phyloP scores from a whole-genome alignment of 2,888 invertebrate species.

The Lapara coniferarum region DNA sequence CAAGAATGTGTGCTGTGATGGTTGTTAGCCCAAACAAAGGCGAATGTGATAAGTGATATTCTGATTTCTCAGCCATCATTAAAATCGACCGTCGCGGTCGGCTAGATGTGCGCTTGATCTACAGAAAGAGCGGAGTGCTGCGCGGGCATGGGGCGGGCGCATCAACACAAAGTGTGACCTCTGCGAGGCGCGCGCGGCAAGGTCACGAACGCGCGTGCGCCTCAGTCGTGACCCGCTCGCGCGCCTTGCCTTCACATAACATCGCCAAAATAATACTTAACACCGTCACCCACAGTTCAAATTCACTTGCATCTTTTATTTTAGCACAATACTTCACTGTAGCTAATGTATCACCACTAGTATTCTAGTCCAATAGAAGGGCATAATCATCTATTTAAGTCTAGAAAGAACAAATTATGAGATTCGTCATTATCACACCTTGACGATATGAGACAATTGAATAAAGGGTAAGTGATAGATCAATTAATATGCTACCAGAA shows the following conservation, averaged over 20 bases:
- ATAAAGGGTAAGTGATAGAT: constrained; percentile 4
- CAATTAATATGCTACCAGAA: background rate
- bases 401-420: constrained; percentile 13
- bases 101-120: constrained; percentile 34
- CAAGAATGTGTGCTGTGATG: no score
- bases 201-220: constrained; percentile 83
- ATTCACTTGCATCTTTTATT: constrained; percentile 53
- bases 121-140: constrained; percentile 61
- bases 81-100: no score
- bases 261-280: constrained; percentile 62
- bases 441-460: background rate
- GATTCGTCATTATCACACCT: background rate
- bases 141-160: constrained; percentile 53
- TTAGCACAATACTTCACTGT: constrained; percentile 61
- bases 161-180: constrained; percentile 78
- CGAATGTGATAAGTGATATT: background rate
- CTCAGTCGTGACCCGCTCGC: constrained; percentile 82
- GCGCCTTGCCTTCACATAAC: constrained; percentile 56
- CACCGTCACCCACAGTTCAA: constrained; percentile 68
- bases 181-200: constrained; percentile 78
- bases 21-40: background rate
- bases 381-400: constrained; percentile 19
- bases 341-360: constrained; percentile 57
- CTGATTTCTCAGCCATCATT: no score
- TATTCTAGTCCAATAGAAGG: constrained; percentile 43